These are phyloP conservation scores for Himalopsyche japonica DNA, from an alignment of 2,888 invertebrate species.

Conservation along the genomic window DNA sequence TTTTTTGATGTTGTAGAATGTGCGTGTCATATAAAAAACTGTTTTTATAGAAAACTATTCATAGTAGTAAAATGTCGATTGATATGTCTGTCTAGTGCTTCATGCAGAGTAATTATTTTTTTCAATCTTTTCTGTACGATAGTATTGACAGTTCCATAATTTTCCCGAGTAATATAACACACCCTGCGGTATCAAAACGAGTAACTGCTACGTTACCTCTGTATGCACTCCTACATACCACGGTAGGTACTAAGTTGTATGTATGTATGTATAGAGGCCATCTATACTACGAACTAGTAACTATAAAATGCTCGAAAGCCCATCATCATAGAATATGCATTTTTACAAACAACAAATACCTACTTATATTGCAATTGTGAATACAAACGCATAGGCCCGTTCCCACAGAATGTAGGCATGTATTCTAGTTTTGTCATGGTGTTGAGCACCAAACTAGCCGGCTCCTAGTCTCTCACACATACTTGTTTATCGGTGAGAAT, in stretches of 20 bases:
- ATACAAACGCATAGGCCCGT: constrained; percentile 21
- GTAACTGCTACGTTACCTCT: constrained; percentile 32
- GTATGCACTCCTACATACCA: constrained; percentile 11
- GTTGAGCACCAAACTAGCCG: constrained; percentile 14
- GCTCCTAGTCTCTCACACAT: neutral
- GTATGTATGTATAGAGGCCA: constrained; percentile 1
- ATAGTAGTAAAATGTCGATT: too few relatives aligned
- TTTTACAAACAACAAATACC: neutral
- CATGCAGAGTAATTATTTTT: too few relatives aligned
- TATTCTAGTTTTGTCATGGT: constrained; percentile 10
- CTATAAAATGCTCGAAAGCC: constrained; percentile 30
- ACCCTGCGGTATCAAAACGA: constrained; percentile 32
- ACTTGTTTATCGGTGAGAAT: neutral
- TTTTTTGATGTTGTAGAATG: too few relatives aligned
- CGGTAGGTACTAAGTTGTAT: neutral
- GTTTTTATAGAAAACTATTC: too few relatives aligned
- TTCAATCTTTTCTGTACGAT: too few relatives aligned
- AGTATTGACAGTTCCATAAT: constrained; percentile 11
- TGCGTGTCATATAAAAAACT: too few relatives aligned
- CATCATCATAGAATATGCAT: constrained; percentile 5
- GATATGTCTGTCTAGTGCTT: too few relatives aligned
- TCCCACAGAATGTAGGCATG: constrained; percentile 9
- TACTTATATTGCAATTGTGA: neutral
- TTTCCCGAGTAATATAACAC: constrained; percentile 10
- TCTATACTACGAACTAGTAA: neutral